A percentile compares a stretch with the other conserved stretches of the same genome.
These are phyloP conservation scores for Beaufortia kweichowensis DNA, from an alignment of 2,113 vertebrate species.

Conservation along the genomic window DNA sequence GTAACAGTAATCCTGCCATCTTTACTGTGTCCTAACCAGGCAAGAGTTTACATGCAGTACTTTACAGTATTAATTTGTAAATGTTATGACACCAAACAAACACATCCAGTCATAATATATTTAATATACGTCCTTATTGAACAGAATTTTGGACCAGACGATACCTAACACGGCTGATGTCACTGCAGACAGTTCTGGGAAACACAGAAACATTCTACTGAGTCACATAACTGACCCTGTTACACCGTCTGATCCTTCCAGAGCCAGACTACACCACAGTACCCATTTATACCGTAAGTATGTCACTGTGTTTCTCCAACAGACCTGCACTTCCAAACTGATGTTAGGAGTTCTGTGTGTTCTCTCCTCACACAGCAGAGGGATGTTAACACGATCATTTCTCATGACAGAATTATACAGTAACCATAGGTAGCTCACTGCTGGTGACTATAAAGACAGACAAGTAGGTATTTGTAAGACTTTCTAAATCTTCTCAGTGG, in stretches of 20 bases:
- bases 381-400: not conserved
- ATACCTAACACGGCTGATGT: not conserved
- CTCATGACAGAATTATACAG: constrained; percentile 50
- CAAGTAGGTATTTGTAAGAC: constrained; percentile 47
- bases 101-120: no score
- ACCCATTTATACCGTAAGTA: not conserved
- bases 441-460: constrained; percentile 35
- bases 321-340: constrained; percentile 1
- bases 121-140: no score
- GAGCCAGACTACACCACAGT: constrained; percentile 10
- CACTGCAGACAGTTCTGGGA: constrained; percentile 2
- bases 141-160: no score
- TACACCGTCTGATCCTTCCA: constrained; percentile 16
- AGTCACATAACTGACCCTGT: constrained; percentile 39
- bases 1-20: no score
- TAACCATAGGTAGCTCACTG: constrained; percentile 52
- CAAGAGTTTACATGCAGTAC: no score
- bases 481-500: constrained; percentile 35
- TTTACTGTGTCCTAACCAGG: no score
- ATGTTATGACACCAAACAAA: not conserved
- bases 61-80: no score
- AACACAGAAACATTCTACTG: constrained; percentile 20
- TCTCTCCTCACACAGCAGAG: not conserved
- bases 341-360: not conserved
- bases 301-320: constrained; percentile 16